Conservation (phyloP, 2,888 invertebrate species). For the Empis livida region DNA sequence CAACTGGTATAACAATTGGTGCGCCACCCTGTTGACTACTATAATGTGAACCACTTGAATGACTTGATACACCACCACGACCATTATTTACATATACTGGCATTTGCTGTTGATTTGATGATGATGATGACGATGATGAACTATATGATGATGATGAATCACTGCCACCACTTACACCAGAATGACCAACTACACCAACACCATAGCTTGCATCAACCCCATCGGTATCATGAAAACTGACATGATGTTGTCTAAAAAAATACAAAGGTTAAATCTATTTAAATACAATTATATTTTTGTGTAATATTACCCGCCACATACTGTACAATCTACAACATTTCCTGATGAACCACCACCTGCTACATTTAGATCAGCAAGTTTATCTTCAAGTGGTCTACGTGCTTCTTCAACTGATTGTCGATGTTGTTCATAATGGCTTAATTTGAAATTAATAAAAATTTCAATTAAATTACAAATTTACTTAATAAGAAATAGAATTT, state of each 20-base stretch:
- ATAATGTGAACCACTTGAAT: slow-evolving; percentile 16
- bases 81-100: too few species aligned
- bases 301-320: neutral
- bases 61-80: slow-evolving; percentile 9
- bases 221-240: too few species aligned
- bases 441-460: neutral
- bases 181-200: neutral
- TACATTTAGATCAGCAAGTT: slow-evolving; percentile 9
- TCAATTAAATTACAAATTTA: too few species aligned
- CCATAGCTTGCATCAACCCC: neutral
- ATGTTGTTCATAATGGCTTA: slow-evolving; percentile 29
- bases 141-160: slow-evolving; percentile 11
- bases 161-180: slow-evolving; percentile 1
- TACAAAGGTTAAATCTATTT: too few species aligned
- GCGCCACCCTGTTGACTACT: slow-evolving; percentile 9
- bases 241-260: too few species aligned
- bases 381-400: slow-evolving; percentile 18
- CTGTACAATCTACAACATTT: neutral
- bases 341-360: too few species aligned
- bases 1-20: slow-evolving; percentile 19
- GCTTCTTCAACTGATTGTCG: slow-evolving; percentile 29
- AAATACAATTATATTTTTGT: neutral
- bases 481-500: too few species aligned
- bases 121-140: too few species aligned
- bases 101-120: slow-evolving; percentile 9